A percentile compares a stretch with the other conserved stretches of the same genome.
phyloP scores from a whole-genome alignment of 2,888 invertebrate genomes.

The Caenorhabditis plicata region DNA sequence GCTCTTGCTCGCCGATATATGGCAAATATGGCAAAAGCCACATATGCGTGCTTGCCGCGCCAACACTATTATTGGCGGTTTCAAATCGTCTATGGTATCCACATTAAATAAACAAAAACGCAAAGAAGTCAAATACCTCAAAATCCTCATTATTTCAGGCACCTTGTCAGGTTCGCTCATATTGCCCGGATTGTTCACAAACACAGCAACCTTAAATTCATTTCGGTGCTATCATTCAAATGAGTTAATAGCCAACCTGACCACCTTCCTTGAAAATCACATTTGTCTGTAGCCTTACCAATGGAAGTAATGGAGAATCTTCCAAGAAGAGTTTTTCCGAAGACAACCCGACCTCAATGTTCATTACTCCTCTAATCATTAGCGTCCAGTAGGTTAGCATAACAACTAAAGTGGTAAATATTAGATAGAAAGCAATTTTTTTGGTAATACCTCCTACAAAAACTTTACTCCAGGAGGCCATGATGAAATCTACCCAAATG shows the following conservation, averaged over 20 bases:
- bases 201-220: slow-evolving; percentile 50
- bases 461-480: slow-evolving; percentile 51
- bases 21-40: slow-evolving; percentile 63
- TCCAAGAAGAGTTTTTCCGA: slow-evolving; percentile 64
- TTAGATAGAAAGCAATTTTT: too few species aligned
- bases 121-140: too few species aligned
- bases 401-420: too few species aligned
- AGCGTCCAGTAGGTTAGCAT: slow-evolving; percentile 57
- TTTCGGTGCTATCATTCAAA: too few species aligned
- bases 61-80: slow-evolving; percentile 55
- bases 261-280: slow-evolving; percentile 65
- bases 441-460: slow-evolving; percentile 41
- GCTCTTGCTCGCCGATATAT: slow-evolving; percentile 63
- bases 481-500: slow-evolving; percentile 61
- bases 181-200: slow-evolving; percentile 64
- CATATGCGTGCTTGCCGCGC: slow-evolving; percentile 61
- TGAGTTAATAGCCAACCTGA: slow-evolving; percentile 36
- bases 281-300: slow-evolving; percentile 64
- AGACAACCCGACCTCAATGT: slow-evolving; percentile 61
- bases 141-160: slow-evolving; percentile 56
- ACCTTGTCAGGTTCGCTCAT: slow-evolving; percentile 52
- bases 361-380: slow-evolving; percentile 57
- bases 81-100: slow-evolving; percentile 62
- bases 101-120: too few species aligned
- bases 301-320: slow-evolving; percentile 63